Evolutionary conservation across 53 echinoderm and acorn worm genomes (phyloP), one percentile per base, ranked within the genome.

Genomic region (Echinometra lucunter): DNA sequence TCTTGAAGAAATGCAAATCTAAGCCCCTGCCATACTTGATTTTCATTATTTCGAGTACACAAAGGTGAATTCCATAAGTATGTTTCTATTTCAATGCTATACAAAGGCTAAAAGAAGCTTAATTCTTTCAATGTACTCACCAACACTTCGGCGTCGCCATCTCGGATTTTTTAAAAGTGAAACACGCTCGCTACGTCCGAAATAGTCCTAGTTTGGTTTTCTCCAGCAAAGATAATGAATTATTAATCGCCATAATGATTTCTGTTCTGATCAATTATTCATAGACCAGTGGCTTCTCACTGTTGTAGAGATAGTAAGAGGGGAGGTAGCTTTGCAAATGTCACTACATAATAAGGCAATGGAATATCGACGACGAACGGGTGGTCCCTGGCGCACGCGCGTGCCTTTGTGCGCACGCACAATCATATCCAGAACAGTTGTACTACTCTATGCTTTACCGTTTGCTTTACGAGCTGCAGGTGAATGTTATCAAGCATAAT

Each of bases 251-350:
- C 57, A 78, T 92, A 78, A 74, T 78, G 74, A 57, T 92, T 75
- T 92, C 92, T 78, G 75, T 75, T 75, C 92, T 37, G 44, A 92
- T 92, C 37, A 92, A 45, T 92, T 75, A 92, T 92, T 92, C 78
- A 92, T 92, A 78, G 30, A 92, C 92, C 66, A 44, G 28, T 69
- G 69, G 91, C 69, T 42, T 44, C 58, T 10, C 91, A 90, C 5
- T 88, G 53, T 44, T 78, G 78, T 18, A 42, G 78, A 38, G 78
- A 78, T 78, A 78, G 69, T 12, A 1, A 30, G 40, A 19, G 38
- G 78, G 13, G 19, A 78, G 42, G 78, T 40, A 78, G 78, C 7
- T 16, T 13, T 78, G 78, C 78, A 42, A 78, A 78, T 78, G 38
- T 42, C 38, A 78, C 40, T 42, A 78, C 78, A 78, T 0, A 38